A percentile compares a stretch with the other conserved stretches of the same genome.
phyloP scores from a whole-genome alignment of 2,113 vertebrate species.

The Sorex araneus region DNA sequence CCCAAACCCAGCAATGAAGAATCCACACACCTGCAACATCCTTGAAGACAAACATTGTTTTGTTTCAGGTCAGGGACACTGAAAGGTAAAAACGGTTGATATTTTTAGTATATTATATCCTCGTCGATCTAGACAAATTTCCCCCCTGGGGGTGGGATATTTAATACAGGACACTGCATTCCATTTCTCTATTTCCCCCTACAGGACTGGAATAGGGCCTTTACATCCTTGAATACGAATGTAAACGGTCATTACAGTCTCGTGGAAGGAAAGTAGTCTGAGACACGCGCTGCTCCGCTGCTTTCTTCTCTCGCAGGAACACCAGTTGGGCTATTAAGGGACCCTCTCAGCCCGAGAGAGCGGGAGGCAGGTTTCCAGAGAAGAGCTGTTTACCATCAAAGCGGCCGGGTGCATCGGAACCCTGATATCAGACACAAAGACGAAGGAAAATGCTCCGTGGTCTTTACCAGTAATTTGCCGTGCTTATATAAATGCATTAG shows the following conservation, averaged over 20 bases:
- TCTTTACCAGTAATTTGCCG: slow-evolving; percentile 76
- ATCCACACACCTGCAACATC: background rate
- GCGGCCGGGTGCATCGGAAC: background rate
- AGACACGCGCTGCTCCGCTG: background rate
- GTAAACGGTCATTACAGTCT: slow-evolving; percentile 12
- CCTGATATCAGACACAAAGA: slow-evolving; percentile 39
- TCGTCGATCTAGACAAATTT: background rate
- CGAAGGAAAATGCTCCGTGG: slow-evolving; percentile 48
- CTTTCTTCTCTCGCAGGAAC: slow-evolving; percentile 58
- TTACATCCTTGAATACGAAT: slow-evolving; percentile 32
- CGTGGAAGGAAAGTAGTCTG: slow-evolving; percentile 42
- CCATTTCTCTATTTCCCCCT: background rate
- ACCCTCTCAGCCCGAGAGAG: slow-evolving; percentile 18
- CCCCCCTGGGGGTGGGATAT: background rate
- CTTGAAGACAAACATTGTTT: background rate
- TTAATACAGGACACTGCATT: background rate
- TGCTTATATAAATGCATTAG: slow-evolving; percentile 41
- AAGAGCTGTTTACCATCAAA: slow-evolving; percentile 75
- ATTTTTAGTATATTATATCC: background rate
- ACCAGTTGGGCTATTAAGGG: slow-evolving; percentile 67
- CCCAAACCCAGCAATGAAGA: background rate
- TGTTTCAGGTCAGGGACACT: background rate
- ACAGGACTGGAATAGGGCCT: background rate
- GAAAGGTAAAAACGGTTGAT: background rate
- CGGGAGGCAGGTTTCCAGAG: slow-evolving; percentile 56